phyloP scores from a whole-genome alignment of 2,113 vertebrate species.

The Bubo blakistoni region DNA sequence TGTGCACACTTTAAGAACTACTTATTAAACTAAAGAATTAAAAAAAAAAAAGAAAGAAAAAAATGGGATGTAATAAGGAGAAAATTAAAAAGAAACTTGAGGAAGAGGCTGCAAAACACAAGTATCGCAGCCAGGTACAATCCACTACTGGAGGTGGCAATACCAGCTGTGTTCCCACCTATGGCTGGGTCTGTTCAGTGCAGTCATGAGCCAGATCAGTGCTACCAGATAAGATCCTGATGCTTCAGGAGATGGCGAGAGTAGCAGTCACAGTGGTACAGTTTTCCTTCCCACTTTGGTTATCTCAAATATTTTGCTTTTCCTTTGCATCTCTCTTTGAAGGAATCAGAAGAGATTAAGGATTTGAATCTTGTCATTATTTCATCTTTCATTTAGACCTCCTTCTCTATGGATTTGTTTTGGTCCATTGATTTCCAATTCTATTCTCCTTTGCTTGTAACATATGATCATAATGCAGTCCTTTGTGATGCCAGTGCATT shows the following conservation, averaged over 20 bases:
- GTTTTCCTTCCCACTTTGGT: not conserved
- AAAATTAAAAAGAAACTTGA: not conserved
- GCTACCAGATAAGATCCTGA: not conserved
- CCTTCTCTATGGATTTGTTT: not conserved
- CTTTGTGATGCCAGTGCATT: not conserved
- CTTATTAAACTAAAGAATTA: not conserved
- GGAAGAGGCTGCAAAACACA: not conserved
- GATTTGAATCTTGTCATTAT: not conserved
- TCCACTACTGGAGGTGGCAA: not conserved
- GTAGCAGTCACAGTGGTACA: not conserved
- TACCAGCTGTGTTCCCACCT: not conserved
- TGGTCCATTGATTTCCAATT: constrained; percentile 4
- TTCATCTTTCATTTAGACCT: not conserved
- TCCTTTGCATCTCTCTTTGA: not conserved
- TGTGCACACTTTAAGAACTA: not conserved
- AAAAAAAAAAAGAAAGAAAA: too few relatives aligned
- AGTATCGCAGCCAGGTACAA: not conserved
- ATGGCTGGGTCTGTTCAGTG: not conserved
- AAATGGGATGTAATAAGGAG: not conserved
- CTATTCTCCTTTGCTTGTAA: not conserved
- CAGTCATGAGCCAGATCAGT: not conserved
- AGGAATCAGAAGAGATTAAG: not conserved
- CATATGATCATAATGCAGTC: not conserved
- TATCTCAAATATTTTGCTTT: not conserved
- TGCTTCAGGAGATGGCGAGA: not conserved